Evolutionary conservation across 2,113 vertebrate species (phyloP), one percentile per base, ranked within the genome.

Genomic region (Pseudorasbora parva): DNA sequence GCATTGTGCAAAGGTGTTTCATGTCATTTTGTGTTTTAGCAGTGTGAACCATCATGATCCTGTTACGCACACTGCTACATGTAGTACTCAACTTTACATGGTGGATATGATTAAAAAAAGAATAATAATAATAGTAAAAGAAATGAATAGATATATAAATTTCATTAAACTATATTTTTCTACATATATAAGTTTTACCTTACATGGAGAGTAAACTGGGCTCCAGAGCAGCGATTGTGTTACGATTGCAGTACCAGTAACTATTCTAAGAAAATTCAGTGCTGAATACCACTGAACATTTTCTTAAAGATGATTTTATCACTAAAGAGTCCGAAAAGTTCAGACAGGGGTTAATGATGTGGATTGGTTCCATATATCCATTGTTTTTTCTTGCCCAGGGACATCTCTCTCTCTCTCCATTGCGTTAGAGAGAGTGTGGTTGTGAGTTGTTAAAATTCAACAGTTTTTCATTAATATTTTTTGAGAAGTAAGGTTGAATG

Each of bases 111-210:
- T 92, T 92, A 87, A 78, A 93, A 77, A 89, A 90, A 92, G 83
- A 73, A 73, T 45, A 45, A 49, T 56, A 56, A 60, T 17, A 21
- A 9, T 8, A 43, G 74, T 14, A 49, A 66, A 68, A 69, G 80
- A 90, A 90, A 92, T 90, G 82, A 92, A 88, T 91, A 91, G 91
- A 91, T 92, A 92, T 91, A 94, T 91, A 92, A 89, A 94, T 91
- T 88, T 93, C 92, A 95, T 95, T 92, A 89, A 91, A 86, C 91
- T 95, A 94, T 95, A 95, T 95, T 95, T 95, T 95, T 95, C 92
- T 95, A 95, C 93, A 94, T 94, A 91, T 93, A 90, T 90, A 90
- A 90, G 91, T 92, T 94, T 91, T 90, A 92, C 89, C 87, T 90
- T 80, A 81, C 74, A 8, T 81, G 51, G 71, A 71, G 87, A 62